Conservation (phyloP, 1,140 invertebrate genomes). For the Ditylenchus dipsaci region DNA sequence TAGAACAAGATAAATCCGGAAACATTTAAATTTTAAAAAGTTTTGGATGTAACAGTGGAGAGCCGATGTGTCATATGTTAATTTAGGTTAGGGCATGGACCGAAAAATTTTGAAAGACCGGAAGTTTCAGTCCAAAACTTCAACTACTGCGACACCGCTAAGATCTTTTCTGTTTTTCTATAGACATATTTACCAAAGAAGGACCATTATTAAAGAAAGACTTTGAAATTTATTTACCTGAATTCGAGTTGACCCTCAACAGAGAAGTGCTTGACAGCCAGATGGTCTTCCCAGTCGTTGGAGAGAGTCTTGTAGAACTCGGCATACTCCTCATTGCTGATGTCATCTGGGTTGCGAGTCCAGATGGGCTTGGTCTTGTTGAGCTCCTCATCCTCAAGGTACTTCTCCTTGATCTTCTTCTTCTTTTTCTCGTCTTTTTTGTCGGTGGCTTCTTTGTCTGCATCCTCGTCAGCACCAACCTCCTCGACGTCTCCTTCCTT, state of each 20-base stretch:
- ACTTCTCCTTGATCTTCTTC: constrained; percentile 88
- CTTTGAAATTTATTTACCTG: constrained; percentile 56
- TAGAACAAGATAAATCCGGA: too few relatives aligned
- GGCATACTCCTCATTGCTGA: constrained; percentile 92
- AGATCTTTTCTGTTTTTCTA: too few relatives aligned
- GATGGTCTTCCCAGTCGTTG: constrained; percentile 98
- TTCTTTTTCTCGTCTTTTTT: constrained; percentile 67
- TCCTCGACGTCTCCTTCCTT: constrained; percentile 77
- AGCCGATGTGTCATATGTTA: too few relatives aligned
- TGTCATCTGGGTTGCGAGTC: constrained; percentile 95
- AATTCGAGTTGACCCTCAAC: constrained; percentile 97
- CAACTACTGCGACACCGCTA: too few relatives aligned
- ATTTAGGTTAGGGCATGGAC: too few relatives aligned
- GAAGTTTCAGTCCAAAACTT: too few relatives aligned
- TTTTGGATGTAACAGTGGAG: too few relatives aligned
- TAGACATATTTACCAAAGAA: too few relatives aligned
- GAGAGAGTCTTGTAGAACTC: constrained; percentile 98
- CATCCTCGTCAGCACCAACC: constrained; percentile 66
- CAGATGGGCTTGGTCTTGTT: constrained; percentile 99
- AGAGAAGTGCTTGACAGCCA: constrained; percentile 96
- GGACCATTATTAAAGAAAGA: background rate
- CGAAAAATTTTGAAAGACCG: too few relatives aligned
- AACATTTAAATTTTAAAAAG: too few relatives aligned
- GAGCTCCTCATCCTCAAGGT: constrained; percentile 93
- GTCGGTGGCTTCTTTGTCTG: constrained; percentile 60